Evolutionary conservation across 2,888 invertebrate genomes (phyloP).

Genomic region (Drosophila conformis): DNA sequence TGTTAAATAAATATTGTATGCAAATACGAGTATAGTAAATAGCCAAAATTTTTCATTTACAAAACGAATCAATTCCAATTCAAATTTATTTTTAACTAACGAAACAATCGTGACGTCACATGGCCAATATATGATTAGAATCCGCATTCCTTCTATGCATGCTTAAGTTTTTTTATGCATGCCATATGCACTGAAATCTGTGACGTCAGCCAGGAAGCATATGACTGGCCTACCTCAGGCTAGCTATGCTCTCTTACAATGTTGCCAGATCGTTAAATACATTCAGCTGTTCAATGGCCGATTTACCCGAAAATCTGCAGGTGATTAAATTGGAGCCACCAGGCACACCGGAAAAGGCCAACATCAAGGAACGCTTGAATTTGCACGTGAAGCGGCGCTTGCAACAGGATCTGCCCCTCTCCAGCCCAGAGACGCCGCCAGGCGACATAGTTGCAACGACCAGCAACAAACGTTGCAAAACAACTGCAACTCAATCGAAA

Average conservation of each 20-base stretch:
- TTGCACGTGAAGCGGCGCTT: slow-evolving; percentile 83
- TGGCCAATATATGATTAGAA: neutral
- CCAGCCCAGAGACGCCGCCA: slow-evolving; percentile 38
- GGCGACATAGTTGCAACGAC: slow-evolving; percentile 11
- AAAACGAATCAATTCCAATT: neutral
- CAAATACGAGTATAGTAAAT: slow-evolving; percentile 37
- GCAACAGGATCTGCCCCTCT: slow-evolving; percentile 68
- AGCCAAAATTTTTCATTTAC: slow-evolving; percentile 6
- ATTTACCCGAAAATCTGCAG: slow-evolving; percentile 59
- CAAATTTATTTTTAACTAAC: neutral
- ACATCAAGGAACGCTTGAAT: slow-evolving; percentile 83
- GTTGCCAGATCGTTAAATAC: slow-evolving; percentile 39
- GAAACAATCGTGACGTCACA: neutral
- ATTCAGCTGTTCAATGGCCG: slow-evolving; percentile 36
- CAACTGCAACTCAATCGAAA: slow-evolving; percentile 49
- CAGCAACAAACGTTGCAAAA: slow-evolving; percentile 51
- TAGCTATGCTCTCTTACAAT: neutral
- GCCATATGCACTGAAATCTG: neutral
- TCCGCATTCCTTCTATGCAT: neutral
- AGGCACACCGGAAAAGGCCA: slow-evolving; percentile 59
- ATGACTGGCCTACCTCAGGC: neutral
- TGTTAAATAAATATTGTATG: slow-evolving; percentile 58
- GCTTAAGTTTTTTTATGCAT: neutral
- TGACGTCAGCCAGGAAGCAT: slow-evolving; percentile 3
- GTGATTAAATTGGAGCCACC: slow-evolving; percentile 51